These are phyloP conservation scores for Oplegnathus fasciatus DNA, from an alignment of 2,113 vertebrate species.

Conservation along the genomic window DNA sequence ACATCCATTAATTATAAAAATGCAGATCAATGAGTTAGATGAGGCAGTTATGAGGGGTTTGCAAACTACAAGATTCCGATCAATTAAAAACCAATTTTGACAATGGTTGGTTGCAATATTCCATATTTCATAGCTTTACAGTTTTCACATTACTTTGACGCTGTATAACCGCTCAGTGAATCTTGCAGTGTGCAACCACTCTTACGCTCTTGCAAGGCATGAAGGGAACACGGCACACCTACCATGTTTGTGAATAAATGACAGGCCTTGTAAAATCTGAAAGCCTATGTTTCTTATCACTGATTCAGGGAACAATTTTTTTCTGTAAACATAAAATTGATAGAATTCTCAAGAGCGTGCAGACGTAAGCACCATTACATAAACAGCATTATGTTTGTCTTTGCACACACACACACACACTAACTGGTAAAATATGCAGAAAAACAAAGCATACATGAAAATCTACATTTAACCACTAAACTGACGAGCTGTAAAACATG, in stretches of 20 bases:
- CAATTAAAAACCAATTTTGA: background rate
- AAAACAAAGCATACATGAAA: background rate
- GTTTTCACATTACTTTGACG: background rate
- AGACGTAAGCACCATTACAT: slow-evolving; percentile 10
- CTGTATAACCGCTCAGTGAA: slow-evolving; percentile 13
- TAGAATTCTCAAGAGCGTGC: slow-evolving; percentile 54
- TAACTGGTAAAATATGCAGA: background rate
- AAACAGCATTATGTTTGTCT: slow-evolving; percentile 1
- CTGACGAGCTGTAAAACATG: background rate
- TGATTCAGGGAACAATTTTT: slow-evolving; percentile 96
- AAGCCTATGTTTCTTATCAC: slow-evolving; percentile 99
- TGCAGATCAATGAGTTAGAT: slow-evolving; percentile 26
- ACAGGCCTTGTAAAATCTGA: slow-evolving; percentile 98
- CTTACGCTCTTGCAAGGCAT: slow-evolving; percentile 30
- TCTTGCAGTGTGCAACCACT: slow-evolving; percentile 70
- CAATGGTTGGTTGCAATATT: background rate
- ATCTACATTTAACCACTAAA: background rate
- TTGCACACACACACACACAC: background rate
- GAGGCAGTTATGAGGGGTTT: slow-evolving; percentile 35
- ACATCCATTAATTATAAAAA: slow-evolving; percentile 52
- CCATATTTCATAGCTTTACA: background rate
- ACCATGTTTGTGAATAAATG: slow-evolving; percentile 99
- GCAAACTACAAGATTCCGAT: slow-evolving; percentile 63
- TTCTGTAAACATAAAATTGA: slow-evolving; percentile 89
- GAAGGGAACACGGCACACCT: slow-evolving; percentile 78